Conservation (phyloP, 2,797 vertebrate genomes). For the Vultur gryphus region DNA sequence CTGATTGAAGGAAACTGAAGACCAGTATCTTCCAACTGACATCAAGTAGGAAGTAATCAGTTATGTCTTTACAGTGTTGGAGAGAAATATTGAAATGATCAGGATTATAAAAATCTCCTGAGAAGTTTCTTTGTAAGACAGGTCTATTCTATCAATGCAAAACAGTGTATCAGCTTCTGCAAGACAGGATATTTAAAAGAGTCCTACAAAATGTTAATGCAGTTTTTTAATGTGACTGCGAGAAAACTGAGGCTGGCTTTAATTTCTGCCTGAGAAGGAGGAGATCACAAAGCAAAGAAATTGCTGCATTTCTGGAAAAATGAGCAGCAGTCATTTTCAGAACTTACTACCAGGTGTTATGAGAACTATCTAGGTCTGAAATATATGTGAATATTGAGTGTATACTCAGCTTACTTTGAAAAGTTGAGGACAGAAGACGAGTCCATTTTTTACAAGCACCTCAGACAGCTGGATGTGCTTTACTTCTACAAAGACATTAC, state of each 20-base stretch:
- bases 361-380: neutral
- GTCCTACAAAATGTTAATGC: neutral
- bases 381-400: neutral
- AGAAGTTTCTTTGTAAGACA: neutral
- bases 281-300: neutral
- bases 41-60: neutral
- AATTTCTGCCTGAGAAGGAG: neutral
- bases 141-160: neutral
- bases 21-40: neutral
- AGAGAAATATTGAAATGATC: neutral
- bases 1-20: neutral
- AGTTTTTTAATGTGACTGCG: neutral
- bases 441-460: neutral
- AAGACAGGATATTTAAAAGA: neutral
- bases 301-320: neutral
- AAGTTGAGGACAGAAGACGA: neutral
- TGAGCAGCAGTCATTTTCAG: neutral
- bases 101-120: neutral
- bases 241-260: neutral
- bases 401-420: neutral
- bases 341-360: neutral
- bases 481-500: neutral
- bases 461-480: neutral
- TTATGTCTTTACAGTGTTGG: neutral
- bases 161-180: neutral